Evolutionary conservation across 2,113 vertebrate genomes (phyloP), one percentile per base, ranked within the genome.

Genomic region (Carollia perspicillata): DNA sequence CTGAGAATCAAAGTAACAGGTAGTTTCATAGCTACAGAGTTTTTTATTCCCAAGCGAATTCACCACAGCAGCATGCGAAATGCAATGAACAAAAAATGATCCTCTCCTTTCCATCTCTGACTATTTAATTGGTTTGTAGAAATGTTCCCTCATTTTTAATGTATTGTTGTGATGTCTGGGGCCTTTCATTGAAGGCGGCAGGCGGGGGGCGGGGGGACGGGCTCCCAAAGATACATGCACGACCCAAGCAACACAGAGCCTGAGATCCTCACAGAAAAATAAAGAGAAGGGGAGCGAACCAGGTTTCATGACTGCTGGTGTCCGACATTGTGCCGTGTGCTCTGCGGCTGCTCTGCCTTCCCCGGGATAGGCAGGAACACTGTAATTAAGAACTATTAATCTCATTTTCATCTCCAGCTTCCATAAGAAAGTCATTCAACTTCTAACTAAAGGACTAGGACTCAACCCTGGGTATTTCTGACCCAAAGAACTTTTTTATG

Each of bases 81-180:
- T 2, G 37, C 35, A 93, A 58, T 49, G 74, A 96, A 66, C 26
- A 60, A 71, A 53, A n/a, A 60, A 66, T 90, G 30, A 90, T 18
- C 22, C 16, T 92, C 58, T 89, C 93, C 66, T 47, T 84, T 74
- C 20, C 28, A 83, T 81, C 37, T 97, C 66, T 79, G 87, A 72
- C 33, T 89, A 87, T 80, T 89, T 26, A 84, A 42, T 49, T 88
- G 97, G 94, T 96, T 94, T 91, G 93, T 49, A 53, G 84, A 83
- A 63, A 95, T 35, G 86, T 66, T 28, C 58, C 95, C 71, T 96
- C 87, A 93, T 93, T 96, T 95, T 89, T 93, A 97, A 97, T 78
- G 51, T 18, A 95, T 71, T 63, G 65, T 28, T 3, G 1, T 95
- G 58, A 78, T 66, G 84, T 71, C 71, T 95, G 66, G 80, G 63